Conservation (phyloP, 2,113 vertebrate genomes). For the Uria lomvia region DNA sequence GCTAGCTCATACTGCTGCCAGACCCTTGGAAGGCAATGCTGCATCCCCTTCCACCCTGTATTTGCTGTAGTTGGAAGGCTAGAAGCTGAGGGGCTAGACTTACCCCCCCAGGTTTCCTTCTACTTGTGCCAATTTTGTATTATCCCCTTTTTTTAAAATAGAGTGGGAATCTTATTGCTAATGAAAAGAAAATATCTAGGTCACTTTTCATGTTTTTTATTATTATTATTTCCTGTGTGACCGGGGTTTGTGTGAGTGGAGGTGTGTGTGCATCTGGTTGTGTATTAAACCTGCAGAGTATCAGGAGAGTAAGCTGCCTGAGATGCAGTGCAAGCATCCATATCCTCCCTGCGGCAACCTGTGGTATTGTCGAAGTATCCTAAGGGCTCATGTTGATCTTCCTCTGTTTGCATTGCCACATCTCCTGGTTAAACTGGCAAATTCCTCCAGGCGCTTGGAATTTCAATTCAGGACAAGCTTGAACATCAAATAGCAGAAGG, state of each 20-base stretch:
- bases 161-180: neutral
- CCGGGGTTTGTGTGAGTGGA: constrained; percentile 43
- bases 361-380: constrained; percentile 55
- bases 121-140: constrained; percentile 71
- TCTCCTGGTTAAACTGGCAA: constrained; percentile 47
- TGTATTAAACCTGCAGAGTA: constrained; percentile 30
- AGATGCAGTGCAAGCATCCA: constrained; percentile 12
- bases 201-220: constrained; percentile 1
- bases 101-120: constrained; percentile 15
- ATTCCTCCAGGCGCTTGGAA: constrained; percentile 44
- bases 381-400: constrained; percentile 62
- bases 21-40: constrained; percentile 18
- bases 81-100: constrained; percentile 11
- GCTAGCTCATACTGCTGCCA: neutral
- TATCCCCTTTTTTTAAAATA: constrained; percentile 29
- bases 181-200: neutral
- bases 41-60: neutral
- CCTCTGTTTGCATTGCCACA: constrained; percentile 33
- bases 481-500: constrained; percentile 30
- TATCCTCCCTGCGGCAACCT: constrained; percentile 40
- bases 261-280: constrained; percentile 24
- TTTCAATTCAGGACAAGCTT: constrained; percentile 20
- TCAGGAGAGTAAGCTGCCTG: constrained; percentile 30
- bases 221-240: constrained; percentile 39
- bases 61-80: constrained; percentile 39